A percentile compares a stretch with the other conserved stretches of the same genome.
Evolutionary conservation across 1,140 invertebrate species (phyloP).

Genomic region (Wiebesia pumilae): DNA sequence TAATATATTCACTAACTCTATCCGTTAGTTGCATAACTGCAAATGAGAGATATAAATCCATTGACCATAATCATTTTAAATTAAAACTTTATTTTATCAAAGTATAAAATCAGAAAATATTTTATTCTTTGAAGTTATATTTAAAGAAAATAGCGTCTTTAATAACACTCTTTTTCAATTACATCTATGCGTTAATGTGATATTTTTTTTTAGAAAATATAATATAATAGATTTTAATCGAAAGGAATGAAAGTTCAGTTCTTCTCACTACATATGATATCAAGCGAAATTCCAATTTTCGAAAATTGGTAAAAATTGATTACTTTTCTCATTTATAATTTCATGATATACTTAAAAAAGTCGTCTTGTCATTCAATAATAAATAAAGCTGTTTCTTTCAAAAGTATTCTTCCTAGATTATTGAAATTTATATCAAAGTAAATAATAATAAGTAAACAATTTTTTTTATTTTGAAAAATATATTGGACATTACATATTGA

Average conservation of each 20-base stretch:
- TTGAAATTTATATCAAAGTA: no score
- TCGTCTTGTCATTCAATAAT: no score
- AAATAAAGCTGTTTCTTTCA: no score
- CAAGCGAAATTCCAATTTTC: background rate
- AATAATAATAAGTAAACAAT: no score
- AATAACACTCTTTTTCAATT: background rate
- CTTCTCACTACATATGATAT: background rate
- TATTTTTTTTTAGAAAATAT: background rate
- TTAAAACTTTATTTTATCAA: background rate
- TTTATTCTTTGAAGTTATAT: background rate
- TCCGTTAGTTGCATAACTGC: no score
- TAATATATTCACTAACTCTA: no score
- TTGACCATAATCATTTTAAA: background rate
- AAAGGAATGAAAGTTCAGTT: background rate
- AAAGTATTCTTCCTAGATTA: no score
- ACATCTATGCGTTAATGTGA: background rate
- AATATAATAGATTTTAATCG: background rate
- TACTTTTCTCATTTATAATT: background rate
- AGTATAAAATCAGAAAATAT: background rate
- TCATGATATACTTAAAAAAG: no score
- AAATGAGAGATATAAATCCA: background rate
- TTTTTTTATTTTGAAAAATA: no score
- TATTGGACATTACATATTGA: no score
- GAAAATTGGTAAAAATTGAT: background rate
- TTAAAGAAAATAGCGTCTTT: background rate